Evolutionary conservation across 2,888 invertebrate genomes (phyloP).

Genomic region (Petrolisthes manimaculis): DNA sequence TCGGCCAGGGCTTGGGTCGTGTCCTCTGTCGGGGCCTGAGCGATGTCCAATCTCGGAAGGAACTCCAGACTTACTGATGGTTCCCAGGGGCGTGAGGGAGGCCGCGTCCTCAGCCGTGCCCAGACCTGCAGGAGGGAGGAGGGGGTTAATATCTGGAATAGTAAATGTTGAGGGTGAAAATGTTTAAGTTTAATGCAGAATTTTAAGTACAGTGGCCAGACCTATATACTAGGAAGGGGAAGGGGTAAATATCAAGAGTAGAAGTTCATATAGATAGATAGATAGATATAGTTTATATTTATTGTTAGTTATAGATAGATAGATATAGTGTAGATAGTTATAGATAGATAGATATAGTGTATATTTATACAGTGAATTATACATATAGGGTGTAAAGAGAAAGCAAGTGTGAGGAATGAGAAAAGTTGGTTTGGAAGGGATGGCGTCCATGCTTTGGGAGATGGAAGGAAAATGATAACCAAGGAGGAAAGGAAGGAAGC

Average conservation of each 20-base stretch:
- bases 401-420: not conserved
- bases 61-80: conserved; percentile 32
- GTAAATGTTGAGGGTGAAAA: not conserved
- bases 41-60: conserved; percentile 25
- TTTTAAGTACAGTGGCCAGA: not conserved
- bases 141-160: not conserved
- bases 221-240: not conserved
- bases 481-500: not conserved
- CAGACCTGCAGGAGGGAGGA: not conserved
- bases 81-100: conserved; percentile 31
- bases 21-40: not conserved
- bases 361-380: too few relatives aligned
- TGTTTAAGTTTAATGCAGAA: too few relatives aligned
- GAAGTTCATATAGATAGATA: too few relatives aligned
- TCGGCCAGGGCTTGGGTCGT: conserved; percentile 3
- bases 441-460: not conserved
- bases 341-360: too few relatives aligned
- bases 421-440: not conserved
- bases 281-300: too few relatives aligned
- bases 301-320: too few relatives aligned
- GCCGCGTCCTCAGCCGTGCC: conserved; percentile 1
- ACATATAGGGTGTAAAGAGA: too few relatives aligned
- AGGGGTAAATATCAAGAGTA: not conserved
- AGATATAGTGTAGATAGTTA: too few relatives aligned
- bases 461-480: not conserved